Conservation (phyloP, 2,888 invertebrate genomes). For the Cantharis flavilabris region DNA sequence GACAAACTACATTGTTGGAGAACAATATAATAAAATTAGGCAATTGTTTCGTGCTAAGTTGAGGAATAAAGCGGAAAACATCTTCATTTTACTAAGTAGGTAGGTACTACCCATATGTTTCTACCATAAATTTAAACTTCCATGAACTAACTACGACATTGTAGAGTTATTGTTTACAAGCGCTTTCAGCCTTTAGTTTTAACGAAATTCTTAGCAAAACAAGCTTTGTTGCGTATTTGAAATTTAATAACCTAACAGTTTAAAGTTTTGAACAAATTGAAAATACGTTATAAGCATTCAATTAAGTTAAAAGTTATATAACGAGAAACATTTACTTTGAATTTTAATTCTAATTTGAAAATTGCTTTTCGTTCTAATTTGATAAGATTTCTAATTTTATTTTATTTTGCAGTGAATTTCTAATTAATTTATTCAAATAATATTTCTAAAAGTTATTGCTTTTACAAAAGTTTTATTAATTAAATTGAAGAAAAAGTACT, state of each 20-base stretch:
- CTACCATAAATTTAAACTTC: constrained; percentile 13
- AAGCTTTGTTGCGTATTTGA: constrained; percentile 12
- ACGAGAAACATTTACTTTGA: not conserved
- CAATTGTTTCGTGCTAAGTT: not conserved
- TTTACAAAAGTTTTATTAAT: not conserved
- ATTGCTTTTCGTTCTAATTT: not conserved
- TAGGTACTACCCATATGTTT: constrained; percentile 10
- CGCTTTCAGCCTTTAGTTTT: constrained; percentile 8
- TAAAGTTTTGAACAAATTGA: not conserved
- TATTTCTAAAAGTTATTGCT: not conserved
- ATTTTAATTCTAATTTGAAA: not conserved
- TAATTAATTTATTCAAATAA: not conserved
- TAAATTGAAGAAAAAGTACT: not conserved
- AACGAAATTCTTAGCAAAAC: constrained; percentile 13
- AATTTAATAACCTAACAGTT: constrained; percentile 6
- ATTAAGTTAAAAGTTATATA: not conserved
- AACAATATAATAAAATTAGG: not conserved
- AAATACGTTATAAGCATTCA: not conserved
- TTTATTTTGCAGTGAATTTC: not conserved
- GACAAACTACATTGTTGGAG: not conserved
- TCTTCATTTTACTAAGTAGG: constrained; percentile 11
- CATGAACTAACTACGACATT: constrained; percentile 10
- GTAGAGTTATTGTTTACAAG: constrained; percentile 24
- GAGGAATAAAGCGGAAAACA: not conserved
- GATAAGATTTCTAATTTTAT: not conserved